These are phyloP conservation scores for Sycophila texana DNA, from an alignment of 2,888 invertebrate species.

Conservation along the genomic window DNA sequence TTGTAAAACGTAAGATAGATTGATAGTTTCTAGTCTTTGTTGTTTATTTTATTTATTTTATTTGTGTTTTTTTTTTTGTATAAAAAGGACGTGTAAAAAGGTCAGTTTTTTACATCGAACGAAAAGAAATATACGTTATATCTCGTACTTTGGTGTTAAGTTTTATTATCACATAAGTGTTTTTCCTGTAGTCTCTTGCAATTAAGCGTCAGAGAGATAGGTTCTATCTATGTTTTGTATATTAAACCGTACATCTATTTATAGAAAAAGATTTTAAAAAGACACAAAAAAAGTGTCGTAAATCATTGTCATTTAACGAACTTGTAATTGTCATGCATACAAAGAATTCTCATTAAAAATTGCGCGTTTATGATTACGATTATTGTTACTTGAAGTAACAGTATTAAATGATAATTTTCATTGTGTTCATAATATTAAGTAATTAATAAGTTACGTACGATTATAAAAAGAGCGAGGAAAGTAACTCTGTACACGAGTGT, in stretches of 20 bases:
- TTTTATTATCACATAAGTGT: conserved; percentile 45
- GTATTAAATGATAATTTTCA: too few species aligned
- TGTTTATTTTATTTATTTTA: too few species aligned
- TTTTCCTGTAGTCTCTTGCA: conserved; percentile 5
- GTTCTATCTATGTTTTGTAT: not conserved
- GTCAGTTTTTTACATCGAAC: conserved; percentile 28
- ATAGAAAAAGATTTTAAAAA: conserved; percentile 22
- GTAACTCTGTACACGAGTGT: too few species aligned
- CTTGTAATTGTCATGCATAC: not conserved
- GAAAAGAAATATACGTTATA: conserved; percentile 11
- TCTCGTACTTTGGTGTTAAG: conserved; percentile 48
- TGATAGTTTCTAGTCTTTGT: not conserved
- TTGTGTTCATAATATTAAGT: too few species aligned
- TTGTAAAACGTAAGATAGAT: not conserved
- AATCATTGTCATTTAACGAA: not conserved
- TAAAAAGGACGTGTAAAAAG: conserved; percentile 21
- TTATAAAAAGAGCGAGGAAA: too few species aligned
- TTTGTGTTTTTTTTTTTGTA: conserved; percentile 21
- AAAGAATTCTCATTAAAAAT: too few species aligned
- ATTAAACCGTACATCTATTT: not conserved
- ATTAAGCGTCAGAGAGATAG: conserved; percentile 1
- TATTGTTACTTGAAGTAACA: too few species aligned
- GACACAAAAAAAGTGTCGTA: not conserved
- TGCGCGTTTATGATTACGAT: too few species aligned
- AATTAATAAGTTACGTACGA: too few species aligned